Evolutionary conservation across 2,113 vertebrate genomes (phyloP).

Genomic region (Perca fluviatilis): DNA sequence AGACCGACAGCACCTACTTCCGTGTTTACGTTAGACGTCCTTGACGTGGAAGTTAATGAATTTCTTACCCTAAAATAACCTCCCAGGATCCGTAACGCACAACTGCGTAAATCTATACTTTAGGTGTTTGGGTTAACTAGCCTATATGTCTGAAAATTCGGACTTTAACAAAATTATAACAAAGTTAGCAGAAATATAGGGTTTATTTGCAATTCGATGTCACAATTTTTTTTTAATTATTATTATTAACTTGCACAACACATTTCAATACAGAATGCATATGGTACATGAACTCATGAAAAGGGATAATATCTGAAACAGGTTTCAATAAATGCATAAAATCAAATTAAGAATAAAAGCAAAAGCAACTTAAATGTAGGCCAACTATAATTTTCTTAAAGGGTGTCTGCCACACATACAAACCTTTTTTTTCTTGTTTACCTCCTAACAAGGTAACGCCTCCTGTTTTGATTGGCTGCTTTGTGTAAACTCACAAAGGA

Average conservation of each 20-base stretch:
- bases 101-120: not conserved
- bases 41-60: accelerated
- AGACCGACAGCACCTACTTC: not conserved
- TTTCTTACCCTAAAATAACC: accelerated
- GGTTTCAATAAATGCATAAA: not conserved
- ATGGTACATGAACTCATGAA: not conserved
- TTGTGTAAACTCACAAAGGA: not conserved
- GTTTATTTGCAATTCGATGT: not conserved
- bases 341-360: not conserved
- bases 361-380: not conserved
- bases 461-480: conserved; percentile 67
- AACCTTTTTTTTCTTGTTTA: not conserved
- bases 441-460: conserved; percentile 51
- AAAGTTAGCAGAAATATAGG: not conserved
- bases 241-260: not conserved
- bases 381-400: not conserved
- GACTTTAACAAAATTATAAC: not conserved
- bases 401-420: not conserved
- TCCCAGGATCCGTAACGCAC: not conserved
- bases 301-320: not conserved
- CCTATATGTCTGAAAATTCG: not conserved
- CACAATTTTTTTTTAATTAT: not conserved
- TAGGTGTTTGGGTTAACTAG: not conserved
- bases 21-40: conserved; percentile 13
- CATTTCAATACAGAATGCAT: not conserved